phyloP scores from a whole-genome alignment of 2,113 vertebrate genomes.

The Paratilapia polleni region DNA sequence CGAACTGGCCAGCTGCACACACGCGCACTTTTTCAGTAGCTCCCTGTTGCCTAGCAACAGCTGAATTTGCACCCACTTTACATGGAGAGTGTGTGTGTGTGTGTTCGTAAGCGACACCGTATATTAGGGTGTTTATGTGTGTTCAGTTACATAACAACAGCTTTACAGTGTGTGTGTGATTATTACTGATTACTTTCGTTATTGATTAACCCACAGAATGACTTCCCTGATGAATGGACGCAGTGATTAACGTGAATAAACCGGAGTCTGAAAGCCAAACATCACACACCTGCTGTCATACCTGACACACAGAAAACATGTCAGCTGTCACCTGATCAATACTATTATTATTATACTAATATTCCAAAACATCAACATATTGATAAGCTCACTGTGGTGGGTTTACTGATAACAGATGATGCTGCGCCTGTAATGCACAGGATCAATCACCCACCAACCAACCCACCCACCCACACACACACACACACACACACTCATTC shows the following conservation, averaged over 20 bases:
- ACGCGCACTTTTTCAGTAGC: constrained; percentile 10
- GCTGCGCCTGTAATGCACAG: accelerated
- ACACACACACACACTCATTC: neutral
- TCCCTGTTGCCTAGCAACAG: constrained; percentile 62
- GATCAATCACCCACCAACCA: neutral
- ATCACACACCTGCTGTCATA: neutral
- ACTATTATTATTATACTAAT: too few relatives aligned
- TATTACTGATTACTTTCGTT: neutral
- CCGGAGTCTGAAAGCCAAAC: too few relatives aligned
- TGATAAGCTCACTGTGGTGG: neutral
- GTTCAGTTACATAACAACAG: constrained; percentile 27
- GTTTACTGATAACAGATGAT: neutral
- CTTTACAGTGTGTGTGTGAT: neutral
- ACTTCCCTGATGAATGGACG: neutral
- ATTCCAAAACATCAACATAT: too few relatives aligned
- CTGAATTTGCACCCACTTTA: constrained; percentile 36
- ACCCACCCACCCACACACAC: too few relatives aligned
- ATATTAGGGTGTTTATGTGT: neutral
- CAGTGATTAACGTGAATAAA: neutral
- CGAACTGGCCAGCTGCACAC: neutral
- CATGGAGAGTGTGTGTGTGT: neutral
- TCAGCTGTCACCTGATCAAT: neutral
- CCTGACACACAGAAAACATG: neutral
- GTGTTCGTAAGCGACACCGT: neutral
- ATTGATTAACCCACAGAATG: neutral